A percentile compares a stretch with the other conserved stretches of the same genome.
These are phyloP conservation scores for Laticauda laticaudata DNA, from an alignment of 2,113 vertebrate species.

Conservation along the genomic window DNA sequence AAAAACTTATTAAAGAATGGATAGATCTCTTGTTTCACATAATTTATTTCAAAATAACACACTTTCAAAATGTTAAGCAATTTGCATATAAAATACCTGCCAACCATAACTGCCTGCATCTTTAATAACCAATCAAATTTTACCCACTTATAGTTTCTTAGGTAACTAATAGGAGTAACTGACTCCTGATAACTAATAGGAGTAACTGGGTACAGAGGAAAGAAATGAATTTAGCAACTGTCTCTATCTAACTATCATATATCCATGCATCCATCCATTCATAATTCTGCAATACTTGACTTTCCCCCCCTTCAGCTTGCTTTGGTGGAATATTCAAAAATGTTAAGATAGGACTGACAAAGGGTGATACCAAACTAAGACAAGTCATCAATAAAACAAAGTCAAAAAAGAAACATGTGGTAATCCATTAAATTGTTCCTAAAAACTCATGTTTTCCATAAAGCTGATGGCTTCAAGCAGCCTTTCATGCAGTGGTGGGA, in stretches of 20 bases:
- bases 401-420: background rate
- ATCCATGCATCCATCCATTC: background rate
- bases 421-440: background rate
- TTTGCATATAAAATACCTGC: constrained; percentile 51
- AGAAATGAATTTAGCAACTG: constrained; percentile 36
- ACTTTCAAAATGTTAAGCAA: constrained; percentile 29
- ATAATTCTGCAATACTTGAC: constrained; percentile 39
- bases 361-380: constrained; percentile 34
- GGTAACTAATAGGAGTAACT: constrained; percentile 64
- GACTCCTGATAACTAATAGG: constrained; percentile 63
- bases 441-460: background rate
- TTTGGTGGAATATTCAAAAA: constrained; percentile 30
- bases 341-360: constrained; percentile 25
- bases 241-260: background rate
- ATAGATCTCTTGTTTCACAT: background rate
- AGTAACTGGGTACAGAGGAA: constrained; percentile 40
- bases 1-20: constrained; percentile 16
- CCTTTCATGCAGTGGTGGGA: background rate
- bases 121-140: constrained; percentile 59
- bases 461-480: background rate
- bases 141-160: constrained; percentile 63
- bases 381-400: background rate
- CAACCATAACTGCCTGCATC: constrained; percentile 56
- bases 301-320: background rate
- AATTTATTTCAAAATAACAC: constrained; percentile 50